A percentile compares a stretch with the other conserved stretches of the same genome.
phyloP scores from a whole-genome alignment of 35 echinoderm and acorn worm genomes.

The Hemicentrotus pulcherrimus region DNA sequence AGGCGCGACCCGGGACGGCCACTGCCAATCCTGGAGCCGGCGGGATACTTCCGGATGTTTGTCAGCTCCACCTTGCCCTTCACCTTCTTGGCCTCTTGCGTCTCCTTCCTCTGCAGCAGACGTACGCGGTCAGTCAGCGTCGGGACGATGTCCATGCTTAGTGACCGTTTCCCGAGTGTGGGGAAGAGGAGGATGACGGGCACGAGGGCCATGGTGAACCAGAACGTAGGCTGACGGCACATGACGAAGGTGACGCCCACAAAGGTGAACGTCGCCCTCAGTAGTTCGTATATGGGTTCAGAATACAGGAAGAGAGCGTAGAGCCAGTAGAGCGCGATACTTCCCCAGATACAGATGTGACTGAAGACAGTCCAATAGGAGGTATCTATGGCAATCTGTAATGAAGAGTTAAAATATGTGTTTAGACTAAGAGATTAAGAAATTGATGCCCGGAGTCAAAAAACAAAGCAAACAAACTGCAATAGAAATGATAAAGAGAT shows the following conservation, averaged over 20 bases:
- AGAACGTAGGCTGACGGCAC: slow-evolving; percentile 78
- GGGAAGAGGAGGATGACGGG: slow-evolving; percentile 81
- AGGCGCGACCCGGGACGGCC: slow-evolving; percentile 52
- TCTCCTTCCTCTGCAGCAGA: slow-evolving; percentile 71
- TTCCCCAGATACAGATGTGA: slow-evolving; percentile 88
- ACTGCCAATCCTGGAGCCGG: slow-evolving; percentile 37
- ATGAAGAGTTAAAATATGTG: background rate
- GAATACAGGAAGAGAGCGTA: slow-evolving; percentile 84
- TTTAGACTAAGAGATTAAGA: no score
- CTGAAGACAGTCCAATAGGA: slow-evolving; percentile 90
- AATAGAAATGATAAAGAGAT: background rate
- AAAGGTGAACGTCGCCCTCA: slow-evolving; percentile 75
- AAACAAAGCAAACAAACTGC: background rate
- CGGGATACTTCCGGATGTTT: slow-evolving; percentile 45
- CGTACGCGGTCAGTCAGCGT: slow-evolving; percentile 70
- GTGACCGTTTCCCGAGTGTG: slow-evolving; percentile 67
- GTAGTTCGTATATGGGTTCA: slow-evolving; percentile 63
- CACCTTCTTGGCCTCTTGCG: slow-evolving; percentile 45
- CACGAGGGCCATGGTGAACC: slow-evolving; percentile 75
- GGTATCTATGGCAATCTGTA: slow-evolving; percentile 94
- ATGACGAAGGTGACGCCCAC: slow-evolving; percentile 76
- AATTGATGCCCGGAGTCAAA: no score
- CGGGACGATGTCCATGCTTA: slow-evolving; percentile 77
- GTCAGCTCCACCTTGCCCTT: slow-evolving; percentile 65
- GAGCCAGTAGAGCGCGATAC: slow-evolving; percentile 78